Evolutionary conservation across 2,888 invertebrate genomes (phyloP), one percentile per base, ranked within the genome.

Genomic region (Netelia virgata): DNA sequence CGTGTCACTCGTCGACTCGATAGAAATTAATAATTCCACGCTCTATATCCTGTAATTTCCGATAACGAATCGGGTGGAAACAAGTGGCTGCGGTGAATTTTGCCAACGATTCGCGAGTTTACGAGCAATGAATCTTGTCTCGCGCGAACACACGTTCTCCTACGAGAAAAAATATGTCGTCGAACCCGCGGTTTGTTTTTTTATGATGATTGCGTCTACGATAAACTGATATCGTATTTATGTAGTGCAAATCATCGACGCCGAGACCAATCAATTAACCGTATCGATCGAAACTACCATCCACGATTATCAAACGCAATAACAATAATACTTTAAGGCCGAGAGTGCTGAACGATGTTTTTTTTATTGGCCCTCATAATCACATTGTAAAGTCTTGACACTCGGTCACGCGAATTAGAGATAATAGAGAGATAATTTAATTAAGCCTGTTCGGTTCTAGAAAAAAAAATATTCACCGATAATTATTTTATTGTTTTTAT

Each of bases 151-250:
- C n/a, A 36, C 36, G 36, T n/a, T n/a, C 6, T 36, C 36, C 36
- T 36, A 36, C 6, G 36, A 36, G 36, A 36, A 36, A 36, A 36
- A 36, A 36, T 36, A 36, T 36, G 36, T 36, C 6, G 36, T 36
- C 36, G 36, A 36, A 36, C 36, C 6, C 6, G 36, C 36, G 36
- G 0, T 36, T 14, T 64, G 66, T 72, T 79, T 64, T 64, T 87
- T 90, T 90, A 88, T 87, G 87, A 85, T 88, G 88, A 89, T 90
- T 89, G 89, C 84, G 85, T 86, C 36, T 86, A 88, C 86, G 68
- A 84, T 87, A 86, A 89, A 81, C 77, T 80, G 86, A 87, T 86
- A 85, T 87, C 86, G 84, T 88, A 87, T 89, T 89, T 88, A 89
- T 88, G 87, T 88, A 78, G 87, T 86, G 85, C 88, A 88, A 88